These are phyloP conservation scores for Caenorhabditis tropicalis DNA, from an alignment of 1,140 invertebrate species.

Conservation along the genomic window DNA sequence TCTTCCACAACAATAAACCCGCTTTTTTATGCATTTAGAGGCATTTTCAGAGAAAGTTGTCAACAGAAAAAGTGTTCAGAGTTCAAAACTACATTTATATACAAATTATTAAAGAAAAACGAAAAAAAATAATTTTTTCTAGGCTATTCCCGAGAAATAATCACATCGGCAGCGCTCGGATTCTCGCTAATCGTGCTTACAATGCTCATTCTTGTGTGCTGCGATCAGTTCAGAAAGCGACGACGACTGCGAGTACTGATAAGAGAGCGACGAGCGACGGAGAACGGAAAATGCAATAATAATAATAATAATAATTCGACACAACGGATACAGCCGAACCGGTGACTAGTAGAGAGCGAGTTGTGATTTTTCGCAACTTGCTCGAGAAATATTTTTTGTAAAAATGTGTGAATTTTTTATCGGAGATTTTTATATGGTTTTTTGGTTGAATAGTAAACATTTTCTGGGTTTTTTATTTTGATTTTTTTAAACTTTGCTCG, in stretches of 20 bases:
- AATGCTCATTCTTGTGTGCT: slow-evolving; percentile 41
- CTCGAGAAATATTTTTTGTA: not conserved
- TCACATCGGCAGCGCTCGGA: slow-evolving; percentile 14
- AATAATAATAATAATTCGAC: not conserved
- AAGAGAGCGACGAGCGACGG: not conserved
- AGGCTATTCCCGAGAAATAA: slow-evolving; percentile 51
- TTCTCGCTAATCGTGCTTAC: slow-evolving; percentile 22
- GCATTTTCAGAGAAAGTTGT: no score
- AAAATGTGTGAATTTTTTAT: no score
- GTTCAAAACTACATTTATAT: no score
- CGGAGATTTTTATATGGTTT: not conserved
- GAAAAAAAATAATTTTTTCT: not conserved
- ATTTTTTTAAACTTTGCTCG: no score
- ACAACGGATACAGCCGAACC: not conserved
- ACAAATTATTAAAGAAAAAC: no score
- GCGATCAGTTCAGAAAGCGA: slow-evolving; percentile 49
- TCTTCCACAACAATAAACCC: no score
- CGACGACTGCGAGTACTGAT: slow-evolving; percentile 15
- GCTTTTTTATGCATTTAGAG: no score
- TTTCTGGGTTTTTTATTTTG: no score
- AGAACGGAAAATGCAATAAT: slow-evolving; percentile 31
- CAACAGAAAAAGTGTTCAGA: no score
- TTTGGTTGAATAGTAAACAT: not conserved
- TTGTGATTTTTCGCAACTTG: slow-evolving; percentile 6
- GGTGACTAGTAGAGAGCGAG: slow-evolving; percentile 55